phyloP scores from a whole-genome alignment of 1,140 invertebrate species.

The Lanistes nyassanus region DNA sequence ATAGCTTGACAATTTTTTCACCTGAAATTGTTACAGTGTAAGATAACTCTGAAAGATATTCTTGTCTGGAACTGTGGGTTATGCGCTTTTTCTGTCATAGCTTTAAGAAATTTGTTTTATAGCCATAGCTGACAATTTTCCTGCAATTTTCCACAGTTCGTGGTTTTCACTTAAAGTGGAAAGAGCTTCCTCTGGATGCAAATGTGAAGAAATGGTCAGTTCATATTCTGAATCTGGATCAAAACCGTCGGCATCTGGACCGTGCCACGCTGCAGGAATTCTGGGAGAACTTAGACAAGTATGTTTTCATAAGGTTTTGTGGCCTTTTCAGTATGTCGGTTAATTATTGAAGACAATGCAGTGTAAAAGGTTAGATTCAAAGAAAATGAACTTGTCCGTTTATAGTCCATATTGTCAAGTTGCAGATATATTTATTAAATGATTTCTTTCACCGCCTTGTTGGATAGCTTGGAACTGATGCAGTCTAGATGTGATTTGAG shows the following conservation, averaged over 20 bases:
- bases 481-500: too few species aligned
- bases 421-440: neutral
- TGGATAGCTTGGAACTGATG: too few species aligned
- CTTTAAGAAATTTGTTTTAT: too few species aligned
- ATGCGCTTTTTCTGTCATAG: too few species aligned
- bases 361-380: neutral
- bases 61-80: too few species aligned
- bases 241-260: conserved; percentile 95
- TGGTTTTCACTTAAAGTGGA: conserved; percentile 97
- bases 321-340: too few species aligned
- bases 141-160: conserved; percentile 76
- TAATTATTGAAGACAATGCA: neutral
- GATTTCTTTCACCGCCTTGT: neutral
- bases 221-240: conserved; percentile 88
- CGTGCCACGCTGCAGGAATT: conserved; percentile 93
- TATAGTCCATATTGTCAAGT: neutral
- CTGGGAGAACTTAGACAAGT: conserved; percentile 97
- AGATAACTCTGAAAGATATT: too few species aligned
- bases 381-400: neutral
- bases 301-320: conserved; percentile 45
- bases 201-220: conserved; percentile 98
- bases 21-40: too few species aligned
- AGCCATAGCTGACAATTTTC: neutral
- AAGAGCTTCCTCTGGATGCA: conserved; percentile 91
- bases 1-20: too few species aligned